Conservation (phyloP, 1,140 invertebrate species). For the Drosophila paulistorum region DNA sequence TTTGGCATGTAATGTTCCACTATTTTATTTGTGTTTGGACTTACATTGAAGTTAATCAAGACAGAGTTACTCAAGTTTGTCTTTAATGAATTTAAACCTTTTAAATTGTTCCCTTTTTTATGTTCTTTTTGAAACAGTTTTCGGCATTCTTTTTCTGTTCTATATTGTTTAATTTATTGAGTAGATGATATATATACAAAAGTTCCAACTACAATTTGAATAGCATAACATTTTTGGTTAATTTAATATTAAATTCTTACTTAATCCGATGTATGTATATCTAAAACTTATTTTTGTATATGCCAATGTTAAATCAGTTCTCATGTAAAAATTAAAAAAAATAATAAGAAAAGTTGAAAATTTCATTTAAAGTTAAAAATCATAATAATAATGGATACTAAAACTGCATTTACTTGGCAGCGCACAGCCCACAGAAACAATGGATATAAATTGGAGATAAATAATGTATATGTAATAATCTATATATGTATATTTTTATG, state of each 20-base stretch:
- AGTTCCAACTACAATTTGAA: conserved; percentile 70
- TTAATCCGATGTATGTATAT: conserved; percentile 1
- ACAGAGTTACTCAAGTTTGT: conserved; percentile 25
- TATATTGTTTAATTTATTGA: conserved; percentile 42
- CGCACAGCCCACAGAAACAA: conserved; percentile 69
- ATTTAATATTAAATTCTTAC: conserved; percentile 18
- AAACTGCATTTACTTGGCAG: conserved; percentile 61
- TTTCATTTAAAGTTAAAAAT: neutral
- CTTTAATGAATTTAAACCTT: conserved; percentile 50
- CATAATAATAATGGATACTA: conserved; percentile 1
- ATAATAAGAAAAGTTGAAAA: neutral
- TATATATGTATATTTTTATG: conserved; percentile 20
- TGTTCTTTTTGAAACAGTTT: conserved; percentile 20
- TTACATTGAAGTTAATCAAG: neutral
- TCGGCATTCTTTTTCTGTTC: conserved; percentile 30
- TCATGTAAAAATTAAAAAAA: conserved; percentile 21
- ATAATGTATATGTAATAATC: neutral
- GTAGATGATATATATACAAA: conserved; percentile 50
- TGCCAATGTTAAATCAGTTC: conserved; percentile 40
- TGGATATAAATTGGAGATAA: conserved; percentile 31
- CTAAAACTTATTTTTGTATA: conserved; percentile 34
- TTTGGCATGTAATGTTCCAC: conserved; percentile 86
- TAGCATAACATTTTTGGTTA: conserved; percentile 77
- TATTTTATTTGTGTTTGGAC: too few species aligned
- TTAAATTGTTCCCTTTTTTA: conserved; percentile 38